Evolutionary conservation across 2,113 vertebrate genomes (phyloP), one percentile per base, ranked within the genome.

Genomic region (Pygathrix nemaeus): DNA sequence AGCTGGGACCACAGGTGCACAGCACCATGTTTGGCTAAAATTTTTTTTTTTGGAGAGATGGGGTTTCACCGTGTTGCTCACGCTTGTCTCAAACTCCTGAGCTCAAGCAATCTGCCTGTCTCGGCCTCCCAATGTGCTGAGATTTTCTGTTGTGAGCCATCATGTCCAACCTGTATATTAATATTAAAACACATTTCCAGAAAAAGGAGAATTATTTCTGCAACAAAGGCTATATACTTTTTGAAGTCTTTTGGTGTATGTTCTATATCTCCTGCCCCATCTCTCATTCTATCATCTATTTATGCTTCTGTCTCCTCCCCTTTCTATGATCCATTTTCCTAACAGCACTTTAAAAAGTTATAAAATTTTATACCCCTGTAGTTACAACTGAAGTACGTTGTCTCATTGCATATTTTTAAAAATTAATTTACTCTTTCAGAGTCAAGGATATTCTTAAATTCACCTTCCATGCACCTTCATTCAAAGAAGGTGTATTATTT

Each of bases 391-490:
- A 84, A 90, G 57, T 23, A 43, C 30, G 8, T 72, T 81, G 16
- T 81, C 50, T 90, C 17, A 64, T 84, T 35, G 6, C 20, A 18
- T 6, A 38, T 50, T 93, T 68, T 68, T 25, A 43, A 87, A 94
- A 92, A 79, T 72, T 38, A 72, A 80, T 35, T 40, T 88, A 20
- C 55, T 88, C 38, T 78, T 68, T 92, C 84, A 78, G 59, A 80
- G 80, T 82, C 80, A 88, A 86, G 78, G 72, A 55, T 80, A 32
- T 32, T 97, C 43, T 93, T 73, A 89, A 93, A 89, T 76, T 75
- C 50, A 68, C 30, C 21, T 45, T 90, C 48, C 43, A 27, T 14
- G 16, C 27, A 38, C 48, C 8, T 92, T 76, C 40, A 81, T 76
- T 85, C 55, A 23, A 45, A 52, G 70, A 48, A 83, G 43, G 38